These are phyloP conservation scores for Cantharis rufa DNA, from an alignment of 2,888 invertebrate species.

Conservation along the genomic window DNA sequence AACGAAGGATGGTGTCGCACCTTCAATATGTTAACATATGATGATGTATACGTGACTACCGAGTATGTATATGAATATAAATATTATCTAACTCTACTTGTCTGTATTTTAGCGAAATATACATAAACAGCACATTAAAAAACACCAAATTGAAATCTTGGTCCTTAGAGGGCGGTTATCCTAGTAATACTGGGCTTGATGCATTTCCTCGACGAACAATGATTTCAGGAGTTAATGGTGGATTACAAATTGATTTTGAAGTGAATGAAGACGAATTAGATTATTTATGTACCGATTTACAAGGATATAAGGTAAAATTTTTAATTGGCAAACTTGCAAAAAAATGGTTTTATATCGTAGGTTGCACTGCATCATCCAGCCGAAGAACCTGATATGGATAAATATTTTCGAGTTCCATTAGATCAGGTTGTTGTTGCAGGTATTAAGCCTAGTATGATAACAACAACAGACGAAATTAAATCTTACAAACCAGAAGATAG, in stretches of 20 bases:
- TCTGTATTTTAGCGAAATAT: neutral
- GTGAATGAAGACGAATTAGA: conserved; percentile 66
- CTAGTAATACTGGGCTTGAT: conserved; percentile 55
- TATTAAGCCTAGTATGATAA: conserved; percentile 37
- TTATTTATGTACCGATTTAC: conserved; percentile 60
- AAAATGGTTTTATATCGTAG: neutral
- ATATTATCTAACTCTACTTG: neutral
- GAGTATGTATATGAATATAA: neutral
- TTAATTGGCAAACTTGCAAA: neutral
- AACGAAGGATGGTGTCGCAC: conserved; percentile 1
- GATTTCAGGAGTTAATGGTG: conserved; percentile 68
- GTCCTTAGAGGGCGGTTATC: conserved; percentile 69
- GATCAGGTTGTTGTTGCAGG: conserved; percentile 35
- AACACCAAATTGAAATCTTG: conserved; percentile 50
- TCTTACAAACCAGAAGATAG: conserved; percentile 32
- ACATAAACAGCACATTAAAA: neutral
- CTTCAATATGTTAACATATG: conserved; percentile 6
- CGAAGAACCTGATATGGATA: conserved; percentile 40
- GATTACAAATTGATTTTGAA: conserved; percentile 65
- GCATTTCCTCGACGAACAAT: conserved; percentile 71
- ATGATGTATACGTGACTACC: neutral
- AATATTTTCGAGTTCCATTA: conserved; percentile 37
- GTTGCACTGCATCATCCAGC: conserved; percentile 42
- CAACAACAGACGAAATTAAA: conserved; percentile 36
- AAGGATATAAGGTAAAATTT: conserved; percentile 6